Evolutionary conservation across 2,113 vertebrate genomes (phyloP).

Genomic region (Engystomops pustulosus): DNA sequence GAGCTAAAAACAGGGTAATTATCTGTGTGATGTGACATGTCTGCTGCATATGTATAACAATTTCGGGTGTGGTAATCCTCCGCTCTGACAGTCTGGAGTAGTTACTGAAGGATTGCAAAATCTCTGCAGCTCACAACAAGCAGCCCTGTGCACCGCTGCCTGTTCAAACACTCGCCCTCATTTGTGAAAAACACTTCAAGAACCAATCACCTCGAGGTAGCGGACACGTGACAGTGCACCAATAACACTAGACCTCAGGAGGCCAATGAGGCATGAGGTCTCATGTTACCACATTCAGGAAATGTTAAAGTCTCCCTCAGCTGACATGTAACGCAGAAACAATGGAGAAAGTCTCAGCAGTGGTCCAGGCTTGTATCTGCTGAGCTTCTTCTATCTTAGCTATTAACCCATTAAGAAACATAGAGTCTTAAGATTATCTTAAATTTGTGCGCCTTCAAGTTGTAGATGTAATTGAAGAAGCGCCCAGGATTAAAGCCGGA

Average conservation of each 20-base stretch:
- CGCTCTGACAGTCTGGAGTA: no score
- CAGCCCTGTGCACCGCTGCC: neutral
- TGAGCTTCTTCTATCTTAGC: neutral
- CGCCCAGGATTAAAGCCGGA: neutral
- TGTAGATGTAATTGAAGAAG: neutral
- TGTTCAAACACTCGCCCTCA: neutral
- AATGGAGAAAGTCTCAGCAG: neutral
- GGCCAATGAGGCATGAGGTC: neutral
- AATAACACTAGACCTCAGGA: neutral
- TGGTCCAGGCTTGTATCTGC: neutral
- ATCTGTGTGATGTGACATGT: no score
- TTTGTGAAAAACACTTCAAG: neutral
- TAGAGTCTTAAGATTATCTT: neutral
- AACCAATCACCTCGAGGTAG: neutral
- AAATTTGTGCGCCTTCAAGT: no score
- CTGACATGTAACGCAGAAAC: neutral
- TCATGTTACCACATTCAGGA: neutral
- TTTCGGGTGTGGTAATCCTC: no score
- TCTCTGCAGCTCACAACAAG: no score
- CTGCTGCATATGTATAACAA: no score
- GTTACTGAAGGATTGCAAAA: neutral
- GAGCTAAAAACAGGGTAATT: no score
- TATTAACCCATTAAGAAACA: neutral
- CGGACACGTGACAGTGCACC: neutral
- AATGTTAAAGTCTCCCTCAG: constrained; percentile 6